Evolutionary conservation across 2,113 vertebrate species (phyloP), one percentile per base, ranked within the genome.

Genomic region (Okapia johnstoni): DNA sequence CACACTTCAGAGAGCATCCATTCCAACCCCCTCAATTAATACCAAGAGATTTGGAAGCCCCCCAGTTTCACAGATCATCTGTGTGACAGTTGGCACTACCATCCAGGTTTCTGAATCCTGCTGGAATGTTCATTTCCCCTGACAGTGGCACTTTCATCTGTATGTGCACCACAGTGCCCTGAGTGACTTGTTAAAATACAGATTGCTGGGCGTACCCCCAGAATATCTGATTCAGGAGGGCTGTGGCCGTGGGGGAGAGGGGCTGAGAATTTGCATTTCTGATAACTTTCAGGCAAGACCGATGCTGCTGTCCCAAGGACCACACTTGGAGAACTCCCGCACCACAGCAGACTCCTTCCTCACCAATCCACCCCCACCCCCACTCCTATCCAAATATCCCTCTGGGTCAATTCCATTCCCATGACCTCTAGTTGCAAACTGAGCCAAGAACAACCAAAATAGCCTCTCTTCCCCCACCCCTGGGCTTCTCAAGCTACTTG

Each of bases 171-270:
- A 50, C 43, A 60, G 26, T 46, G 12, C 40, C 7, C 17, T 63
- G 2, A 4, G 17, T 10, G 9, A 30, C 43, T 92, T 86, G 7
- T 79, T 86, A 70, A 90, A 88, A 40, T 11, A 61, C 3, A 63
- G 48, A 48, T 26, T 33, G 12, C 19, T 40, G 12, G 55, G 7
- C 19, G 2, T 4, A 90, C 10, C 11, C 21, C 46, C 23, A 33
- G 11, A 55, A 23, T 26, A 15, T 60, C 85, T 80, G 54, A 57
- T 30, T 92, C n/a, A 7, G 4, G 11, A 46, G 15, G 14, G 55
- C 80, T 52, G 8, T 19, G 1, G 11, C 36, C 15, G 50, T 14
- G 1, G 61, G 3, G 15, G 7, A 0, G 8, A 0, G 2, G 46
- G 16, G 26, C 88, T 36, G 26, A 94, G 55, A 73, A 73, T 93